Evolutionary conservation across 1,140 invertebrate genomes (phyloP).

Genomic region (Tetragonula clypearis): DNA sequence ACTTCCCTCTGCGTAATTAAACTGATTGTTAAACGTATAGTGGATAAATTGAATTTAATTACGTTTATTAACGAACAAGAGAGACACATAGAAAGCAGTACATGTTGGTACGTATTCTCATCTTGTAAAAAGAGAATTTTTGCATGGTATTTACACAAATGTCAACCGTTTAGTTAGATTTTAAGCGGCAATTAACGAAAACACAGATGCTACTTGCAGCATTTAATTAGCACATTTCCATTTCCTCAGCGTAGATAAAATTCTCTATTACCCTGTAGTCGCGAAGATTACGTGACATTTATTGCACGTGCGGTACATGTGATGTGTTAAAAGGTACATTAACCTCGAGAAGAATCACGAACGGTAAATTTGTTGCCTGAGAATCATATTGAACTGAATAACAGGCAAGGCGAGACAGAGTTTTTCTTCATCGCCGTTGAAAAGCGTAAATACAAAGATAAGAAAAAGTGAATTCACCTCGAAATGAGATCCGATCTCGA

Average conservation of each 20-base stretch:
- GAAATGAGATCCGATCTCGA: neutral
- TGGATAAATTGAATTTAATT: no score
- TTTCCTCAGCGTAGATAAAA: neutral
- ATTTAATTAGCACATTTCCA: neutral
- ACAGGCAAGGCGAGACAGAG: neutral
- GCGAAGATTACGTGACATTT: neutral
- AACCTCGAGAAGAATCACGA: no score
- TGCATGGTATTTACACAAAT: neutral
- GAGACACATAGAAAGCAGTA: neutral
- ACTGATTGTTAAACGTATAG: neutral
- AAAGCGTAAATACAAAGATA: neutral
- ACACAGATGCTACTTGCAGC: neutral
- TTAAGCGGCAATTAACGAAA: slow-evolving; percentile 1
- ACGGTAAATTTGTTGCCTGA: neutral
- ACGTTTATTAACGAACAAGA: neutral
- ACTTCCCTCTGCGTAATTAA: no score
- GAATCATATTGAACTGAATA: neutral
- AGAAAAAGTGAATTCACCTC: neutral
- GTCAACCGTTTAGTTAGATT: neutral
- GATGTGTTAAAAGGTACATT: neutral
- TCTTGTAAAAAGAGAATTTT: neutral
- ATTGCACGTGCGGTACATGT: no score
- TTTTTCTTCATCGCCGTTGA: neutral
- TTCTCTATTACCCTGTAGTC: neutral
- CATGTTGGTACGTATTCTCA: no score